A percentile compares a stretch with the other conserved stretches of the same genome.
phyloP scores from a whole-genome alignment of 1,140 invertebrate genomes.

The Colletes gigas region DNA sequence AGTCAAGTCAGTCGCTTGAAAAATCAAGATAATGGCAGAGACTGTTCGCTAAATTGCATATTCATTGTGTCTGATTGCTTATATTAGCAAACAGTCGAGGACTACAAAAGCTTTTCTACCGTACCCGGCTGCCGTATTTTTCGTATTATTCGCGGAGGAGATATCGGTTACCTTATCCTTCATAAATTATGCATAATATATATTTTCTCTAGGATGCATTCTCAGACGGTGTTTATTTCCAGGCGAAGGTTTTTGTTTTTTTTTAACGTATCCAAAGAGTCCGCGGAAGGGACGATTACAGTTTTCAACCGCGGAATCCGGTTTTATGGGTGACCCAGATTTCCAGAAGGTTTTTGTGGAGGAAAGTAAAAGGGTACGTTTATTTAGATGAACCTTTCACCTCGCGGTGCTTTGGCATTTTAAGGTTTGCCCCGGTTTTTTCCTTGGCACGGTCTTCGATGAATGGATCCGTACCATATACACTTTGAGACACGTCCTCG shows the following conservation, averaged over 20 bases:
- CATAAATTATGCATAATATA: too few relatives aligned
- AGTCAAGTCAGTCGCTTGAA: too few relatives aligned
- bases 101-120: too few relatives aligned
- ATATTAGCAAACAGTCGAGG: too few relatives aligned
- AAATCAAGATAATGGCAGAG: too few relatives aligned
- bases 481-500: constrained; percentile 42
- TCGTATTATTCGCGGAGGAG: background rate
- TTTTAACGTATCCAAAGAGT: background rate
- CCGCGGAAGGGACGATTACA: constrained; percentile 10
- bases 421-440: constrained; percentile 28
- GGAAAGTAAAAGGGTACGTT: constrained; percentile 49
- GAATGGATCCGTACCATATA: constrained; percentile 47
- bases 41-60: too few relatives aligned
- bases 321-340: constrained; percentile 48
- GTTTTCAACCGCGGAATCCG: constrained; percentile 45
- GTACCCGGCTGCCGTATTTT: background rate
- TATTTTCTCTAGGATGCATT: too few relatives aligned
- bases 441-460: constrained; percentile 10
- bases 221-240: background rate
- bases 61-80: too few relatives aligned
- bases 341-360: constrained; percentile 31
- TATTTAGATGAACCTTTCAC: constrained; percentile 52
- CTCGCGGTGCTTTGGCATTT: constrained; percentile 45
- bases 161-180: background rate
- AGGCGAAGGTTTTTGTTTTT: background rate